Percentiles rank a stretch among this genome's conserved stretches.
These are phyloP conservation scores for Lymantria dispar DNA, from an alignment of 2,888 invertebrate species.

Conservation along the genomic window DNA sequence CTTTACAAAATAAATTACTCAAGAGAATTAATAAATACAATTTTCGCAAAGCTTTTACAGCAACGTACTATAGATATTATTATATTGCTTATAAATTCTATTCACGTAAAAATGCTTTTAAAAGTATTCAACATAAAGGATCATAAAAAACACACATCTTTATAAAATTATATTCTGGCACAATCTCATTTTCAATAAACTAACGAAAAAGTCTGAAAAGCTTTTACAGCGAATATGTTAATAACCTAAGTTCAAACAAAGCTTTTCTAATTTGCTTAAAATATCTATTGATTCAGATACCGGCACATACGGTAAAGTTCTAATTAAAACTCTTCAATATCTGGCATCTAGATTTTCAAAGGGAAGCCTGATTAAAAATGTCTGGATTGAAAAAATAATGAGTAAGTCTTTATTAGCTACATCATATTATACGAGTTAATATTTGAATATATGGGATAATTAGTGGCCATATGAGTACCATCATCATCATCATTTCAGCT, in stretches of 20 bases:
- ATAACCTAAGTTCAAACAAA: constrained; percentile 7
- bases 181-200: constrained; percentile 1
- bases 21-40: no score
- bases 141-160: no score
- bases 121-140: no score
- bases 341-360: constrained; percentile 53
- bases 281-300: constrained; percentile 13
- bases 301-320: constrained; percentile 23
- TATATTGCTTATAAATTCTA: no score
- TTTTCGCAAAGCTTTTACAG: no score
- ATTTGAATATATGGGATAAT: no score
- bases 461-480: no score
- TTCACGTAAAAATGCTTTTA: no score
- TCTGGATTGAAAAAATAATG: constrained; percentile 28
- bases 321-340: constrained; percentile 42
- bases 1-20: no score
- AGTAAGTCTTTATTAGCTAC: neutral
- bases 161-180: neutral
- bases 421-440: constrained; percentile 10
- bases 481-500: no score
- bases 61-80: no score
- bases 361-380: constrained; percentile 60
- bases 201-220: neutral
- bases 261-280: constrained; percentile 8
- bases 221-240: constrained; percentile 2